phyloP scores from a whole-genome alignment of 2,797 vertebrate genomes.

The Megalops cyprinoides region DNA sequence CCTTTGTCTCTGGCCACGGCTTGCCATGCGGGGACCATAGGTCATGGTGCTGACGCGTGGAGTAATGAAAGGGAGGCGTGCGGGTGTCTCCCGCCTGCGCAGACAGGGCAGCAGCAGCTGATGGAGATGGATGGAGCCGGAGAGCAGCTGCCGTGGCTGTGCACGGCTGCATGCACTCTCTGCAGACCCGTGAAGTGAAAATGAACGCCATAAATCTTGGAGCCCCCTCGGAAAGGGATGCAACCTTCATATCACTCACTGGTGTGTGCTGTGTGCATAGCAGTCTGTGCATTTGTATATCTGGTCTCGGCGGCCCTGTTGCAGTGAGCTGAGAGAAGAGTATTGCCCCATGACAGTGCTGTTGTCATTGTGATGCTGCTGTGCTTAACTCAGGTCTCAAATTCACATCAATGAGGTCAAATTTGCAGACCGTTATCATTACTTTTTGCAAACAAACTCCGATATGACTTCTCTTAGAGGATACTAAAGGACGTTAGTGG shows the following conservation, averaged over 20 bases:
- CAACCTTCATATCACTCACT: background rate
- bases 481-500: background rate
- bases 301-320: background rate
- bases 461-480: background rate
- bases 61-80: background rate
- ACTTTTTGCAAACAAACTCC: too few relatives aligned
- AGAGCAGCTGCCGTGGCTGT: background rate
- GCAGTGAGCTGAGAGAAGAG: background rate
- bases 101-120: background rate
- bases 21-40: too few relatives aligned
- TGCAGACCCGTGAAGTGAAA: background rate
- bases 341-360: background rate
- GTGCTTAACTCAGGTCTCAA: background rate
- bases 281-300: background rate
- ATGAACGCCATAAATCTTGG: background rate
- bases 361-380: background rate
- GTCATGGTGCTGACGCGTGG: too few relatives aligned
- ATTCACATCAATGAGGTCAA: background rate
- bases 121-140: slow-evolving; percentile 13
- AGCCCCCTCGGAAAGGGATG: background rate
- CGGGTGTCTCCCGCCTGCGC: background rate
- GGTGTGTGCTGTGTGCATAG: background rate
- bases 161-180: background rate
- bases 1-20: too few relatives aligned
- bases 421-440: too few relatives aligned